These are phyloP conservation scores for Phyllostomus discolor DNA, from an alignment of 2,113 vertebrate species.

Conservation along the genomic window DNA sequence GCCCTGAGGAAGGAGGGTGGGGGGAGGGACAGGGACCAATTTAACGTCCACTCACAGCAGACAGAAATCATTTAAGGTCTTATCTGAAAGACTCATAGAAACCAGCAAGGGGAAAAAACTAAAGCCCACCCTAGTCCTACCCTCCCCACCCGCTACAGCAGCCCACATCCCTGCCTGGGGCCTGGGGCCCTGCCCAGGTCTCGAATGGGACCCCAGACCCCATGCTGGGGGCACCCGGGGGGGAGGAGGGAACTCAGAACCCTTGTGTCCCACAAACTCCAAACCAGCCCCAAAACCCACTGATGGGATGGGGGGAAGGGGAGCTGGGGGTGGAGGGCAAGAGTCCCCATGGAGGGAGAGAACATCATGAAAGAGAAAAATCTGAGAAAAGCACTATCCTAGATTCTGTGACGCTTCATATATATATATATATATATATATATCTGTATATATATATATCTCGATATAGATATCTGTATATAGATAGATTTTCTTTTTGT, in stretches of 20 bases:
- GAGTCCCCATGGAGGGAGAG: slow-evolving; percentile 54
- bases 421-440: slow-evolving; percentile 73
- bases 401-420: slow-evolving; percentile 76
- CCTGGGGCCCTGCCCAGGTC: neutral
- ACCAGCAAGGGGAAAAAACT: slow-evolving; percentile 3
- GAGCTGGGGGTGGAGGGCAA: slow-evolving; percentile 39
- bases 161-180: neutral
- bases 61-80: slow-evolving; percentile 72
- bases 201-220: neutral
- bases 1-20: slow-evolving; percentile 74
- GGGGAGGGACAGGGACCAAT: slow-evolving; percentile 28
- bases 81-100: slow-evolving; percentile 59
- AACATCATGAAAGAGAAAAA: slow-evolving; percentile 72
- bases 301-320: neutral
- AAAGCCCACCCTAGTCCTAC: neutral
- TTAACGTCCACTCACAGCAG: slow-evolving; percentile 70
- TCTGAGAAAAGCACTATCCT: slow-evolving; percentile 79
- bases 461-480: slow-evolving; percentile 64
- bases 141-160: neutral
- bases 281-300: slow-evolving; percentile 13
- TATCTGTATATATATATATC: slow-evolving; percentile 63
- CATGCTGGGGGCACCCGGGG: neutral
- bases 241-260: neutral
- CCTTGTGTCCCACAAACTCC: neutral
- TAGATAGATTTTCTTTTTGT: slow-evolving; percentile 65